phyloP scores from a whole-genome alignment of 2,797 vertebrate genomes.

The Spheniscus humboldti region DNA sequence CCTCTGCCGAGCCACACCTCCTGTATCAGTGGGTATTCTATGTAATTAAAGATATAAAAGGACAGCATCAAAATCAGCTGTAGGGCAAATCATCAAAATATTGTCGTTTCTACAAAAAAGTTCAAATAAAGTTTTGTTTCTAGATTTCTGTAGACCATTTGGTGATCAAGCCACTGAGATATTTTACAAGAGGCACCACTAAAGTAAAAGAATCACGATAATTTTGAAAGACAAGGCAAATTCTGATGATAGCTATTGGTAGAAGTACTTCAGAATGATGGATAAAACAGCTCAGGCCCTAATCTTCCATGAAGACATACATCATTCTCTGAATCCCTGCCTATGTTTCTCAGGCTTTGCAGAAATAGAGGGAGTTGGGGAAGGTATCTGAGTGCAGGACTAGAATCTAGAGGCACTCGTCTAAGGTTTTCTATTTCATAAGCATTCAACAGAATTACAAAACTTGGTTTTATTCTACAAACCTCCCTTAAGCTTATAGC shows the following conservation, averaged over 20 bases:
- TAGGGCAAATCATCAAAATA: not conserved
- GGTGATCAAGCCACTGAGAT: not conserved
- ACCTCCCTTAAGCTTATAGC: not conserved
- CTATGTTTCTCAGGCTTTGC: not conserved
- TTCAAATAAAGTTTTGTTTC: not conserved
- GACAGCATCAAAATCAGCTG: not conserved
- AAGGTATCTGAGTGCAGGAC: not conserved
- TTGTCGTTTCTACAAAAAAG: not conserved
- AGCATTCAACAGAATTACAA: not conserved
- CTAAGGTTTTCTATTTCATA: not conserved
- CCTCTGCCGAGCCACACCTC: not conserved
- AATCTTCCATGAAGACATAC: not conserved
- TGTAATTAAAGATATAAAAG: not conserved
- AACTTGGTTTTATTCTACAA: not conserved
- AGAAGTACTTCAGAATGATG: not conserved
- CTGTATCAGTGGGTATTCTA: not conserved
- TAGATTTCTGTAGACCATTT: not conserved
- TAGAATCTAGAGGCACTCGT: not conserved
- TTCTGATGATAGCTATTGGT: not conserved
- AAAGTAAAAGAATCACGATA: not conserved
- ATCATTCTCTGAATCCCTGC: not conserved
- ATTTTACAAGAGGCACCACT: not conserved
- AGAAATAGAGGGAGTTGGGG: not conserved
- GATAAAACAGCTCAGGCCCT: not conserved
- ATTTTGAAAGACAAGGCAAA: not conserved